These are phyloP conservation scores for Leucoraja ocellata DNA, from an alignment of 2,797 vertebrate species.

Conservation along the genomic window DNA sequence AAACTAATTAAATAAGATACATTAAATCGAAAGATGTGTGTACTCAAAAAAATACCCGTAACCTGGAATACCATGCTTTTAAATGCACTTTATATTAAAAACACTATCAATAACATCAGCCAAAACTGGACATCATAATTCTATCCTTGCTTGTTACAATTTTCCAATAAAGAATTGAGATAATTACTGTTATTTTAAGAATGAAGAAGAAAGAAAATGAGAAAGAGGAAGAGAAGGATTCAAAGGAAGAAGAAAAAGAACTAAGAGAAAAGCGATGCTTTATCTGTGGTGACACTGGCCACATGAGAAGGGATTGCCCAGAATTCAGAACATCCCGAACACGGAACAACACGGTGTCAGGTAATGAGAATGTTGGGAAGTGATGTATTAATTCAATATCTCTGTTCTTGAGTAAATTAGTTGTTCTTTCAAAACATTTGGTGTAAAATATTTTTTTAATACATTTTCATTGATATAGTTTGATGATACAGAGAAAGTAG, in stretches of 20 bases:
- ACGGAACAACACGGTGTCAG: constrained; percentile 61
- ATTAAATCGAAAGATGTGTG: neutral
- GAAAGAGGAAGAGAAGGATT: constrained; percentile 82
- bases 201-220: constrained; percentile 92
- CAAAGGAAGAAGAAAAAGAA: constrained; percentile 85
- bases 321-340: constrained; percentile 85
- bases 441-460: neutral
- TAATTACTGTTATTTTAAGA: constrained; percentile 52
- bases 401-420: neutral
- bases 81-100: neutral
- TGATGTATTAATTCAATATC: neutral
- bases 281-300: constrained; percentile 88
- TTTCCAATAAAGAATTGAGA: constrained; percentile 12
- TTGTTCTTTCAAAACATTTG: neutral
- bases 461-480: neutral
- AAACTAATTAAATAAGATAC: neutral
- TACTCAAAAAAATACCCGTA: neutral
- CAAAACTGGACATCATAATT: neutral
- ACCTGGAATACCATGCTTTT: neutral
- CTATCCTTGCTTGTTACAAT: neutral
- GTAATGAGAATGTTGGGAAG: neutral
- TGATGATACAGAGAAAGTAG: neutral
- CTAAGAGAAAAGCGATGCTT: constrained; percentile 88
- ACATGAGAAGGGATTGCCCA: constrained; percentile 89
- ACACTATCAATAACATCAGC: neutral